Conservation (phyloP, 2,888 invertebrate species). For the Diarsia mendica region DNA sequence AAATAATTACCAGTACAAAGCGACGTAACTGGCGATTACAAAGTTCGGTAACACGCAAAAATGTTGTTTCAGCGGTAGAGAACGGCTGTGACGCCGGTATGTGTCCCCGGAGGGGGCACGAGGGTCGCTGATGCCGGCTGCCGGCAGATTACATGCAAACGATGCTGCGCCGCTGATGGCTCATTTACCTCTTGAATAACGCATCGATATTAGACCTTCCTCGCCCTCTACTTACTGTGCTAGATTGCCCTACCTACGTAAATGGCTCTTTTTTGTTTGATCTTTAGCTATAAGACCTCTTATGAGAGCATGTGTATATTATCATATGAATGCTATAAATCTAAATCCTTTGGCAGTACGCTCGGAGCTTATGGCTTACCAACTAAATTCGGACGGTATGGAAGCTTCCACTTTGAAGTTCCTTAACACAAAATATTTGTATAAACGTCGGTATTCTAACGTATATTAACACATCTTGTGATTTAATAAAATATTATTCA, state of each 20-base stretch:
- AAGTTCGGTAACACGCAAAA: slow-evolving; percentile 63
- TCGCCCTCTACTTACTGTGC: slow-evolving; percentile 64
- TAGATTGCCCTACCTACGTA: slow-evolving; percentile 56
- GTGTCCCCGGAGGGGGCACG: slow-evolving; percentile 72
- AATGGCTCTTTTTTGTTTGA: slow-evolving; percentile 57
- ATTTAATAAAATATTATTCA: slow-evolving; percentile 55
- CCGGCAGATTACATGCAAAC: slow-evolving; percentile 87
- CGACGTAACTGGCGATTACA: slow-evolving; percentile 29
- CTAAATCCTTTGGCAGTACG: not conserved
- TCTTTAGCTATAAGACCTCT: not conserved
- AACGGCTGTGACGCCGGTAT: slow-evolving; percentile 72
- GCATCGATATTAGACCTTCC: slow-evolving; percentile 81
- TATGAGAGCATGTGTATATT: slow-evolving; percentile 1
- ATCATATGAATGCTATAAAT: not conserved
- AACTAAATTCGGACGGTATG: slow-evolving; percentile 2
- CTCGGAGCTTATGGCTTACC: slow-evolving; percentile 3
- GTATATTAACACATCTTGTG: slow-evolving; percentile 25
- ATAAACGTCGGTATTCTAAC: slow-evolving; percentile 12
- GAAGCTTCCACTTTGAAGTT: slow-evolving; percentile 34
- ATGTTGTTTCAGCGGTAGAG: slow-evolving; percentile 54
- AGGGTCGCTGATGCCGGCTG: slow-evolving; percentile 77
- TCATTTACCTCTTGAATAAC: slow-evolving; percentile 88
- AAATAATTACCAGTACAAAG: slow-evolving; percentile 42
- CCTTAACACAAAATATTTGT: slow-evolving; percentile 29
- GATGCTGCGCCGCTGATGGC: slow-evolving; percentile 85